Conservation (phyloP, 1,140 invertebrate genomes). For the Apis laboriosa region DNA sequence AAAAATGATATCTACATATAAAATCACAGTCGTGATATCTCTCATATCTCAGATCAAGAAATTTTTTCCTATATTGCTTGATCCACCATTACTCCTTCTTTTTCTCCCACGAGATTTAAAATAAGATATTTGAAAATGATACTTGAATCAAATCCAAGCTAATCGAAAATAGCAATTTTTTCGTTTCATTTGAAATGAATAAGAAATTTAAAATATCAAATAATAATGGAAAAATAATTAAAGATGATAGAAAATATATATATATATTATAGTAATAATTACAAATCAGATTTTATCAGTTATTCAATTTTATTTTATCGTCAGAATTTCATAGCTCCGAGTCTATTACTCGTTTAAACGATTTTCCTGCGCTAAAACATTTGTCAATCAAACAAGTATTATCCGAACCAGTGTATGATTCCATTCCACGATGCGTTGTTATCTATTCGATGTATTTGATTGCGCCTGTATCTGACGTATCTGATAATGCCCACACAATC, state of each 20-base stretch:
- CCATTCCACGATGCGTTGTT: not conserved
- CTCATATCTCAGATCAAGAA: not conserved
- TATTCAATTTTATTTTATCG: too few relatives aligned
- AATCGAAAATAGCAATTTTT: too few relatives aligned
- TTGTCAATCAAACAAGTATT: constrained; percentile 3
- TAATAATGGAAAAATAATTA: too few relatives aligned
- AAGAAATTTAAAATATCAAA: too few relatives aligned
- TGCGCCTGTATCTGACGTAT: not conserved
- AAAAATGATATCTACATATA: not conserved
- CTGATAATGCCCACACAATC: not conserved
- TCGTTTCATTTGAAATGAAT: too few relatives aligned
- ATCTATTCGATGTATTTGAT: not conserved
- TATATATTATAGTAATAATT: not conserved
- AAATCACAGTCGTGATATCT: not conserved
- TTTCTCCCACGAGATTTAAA: not conserved
- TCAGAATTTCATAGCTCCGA: not conserved
- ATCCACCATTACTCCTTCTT: not conserved
- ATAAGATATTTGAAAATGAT: not conserved
- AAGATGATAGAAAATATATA: too few relatives aligned
- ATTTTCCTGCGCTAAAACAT: not conserved
- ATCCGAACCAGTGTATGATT: not conserved
- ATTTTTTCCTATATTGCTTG: not conserved
- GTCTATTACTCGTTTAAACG: not conserved
- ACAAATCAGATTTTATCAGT: too few relatives aligned
- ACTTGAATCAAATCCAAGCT: not conserved